phyloP scores from a whole-genome alignment of 2,797 vertebrate species.

The Helarctos malayanus region DNA sequence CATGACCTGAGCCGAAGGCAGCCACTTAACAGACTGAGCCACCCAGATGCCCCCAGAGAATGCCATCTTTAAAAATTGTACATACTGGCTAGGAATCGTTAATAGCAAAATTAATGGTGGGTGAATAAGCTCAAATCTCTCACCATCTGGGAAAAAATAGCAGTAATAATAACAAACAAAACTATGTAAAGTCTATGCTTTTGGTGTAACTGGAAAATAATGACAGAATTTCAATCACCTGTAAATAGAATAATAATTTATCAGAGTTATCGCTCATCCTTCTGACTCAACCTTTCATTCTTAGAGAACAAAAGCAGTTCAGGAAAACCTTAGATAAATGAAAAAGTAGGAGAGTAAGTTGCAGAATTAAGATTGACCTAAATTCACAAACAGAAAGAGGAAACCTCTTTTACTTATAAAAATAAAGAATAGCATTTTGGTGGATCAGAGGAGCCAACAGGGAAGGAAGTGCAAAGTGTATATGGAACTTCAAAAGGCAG shows the following conservation, averaged over 20 bases:
- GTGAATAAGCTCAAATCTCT: not conserved
- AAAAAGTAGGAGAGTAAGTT: not conserved
- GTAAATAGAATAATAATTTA: not conserved
- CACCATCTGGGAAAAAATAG: not conserved
- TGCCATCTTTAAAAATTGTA: not conserved
- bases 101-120: not conserved
- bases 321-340: not conserved
- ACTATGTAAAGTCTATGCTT: not conserved
- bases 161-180: not conserved
- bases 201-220: not conserved
- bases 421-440: not conserved
- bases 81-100: not conserved
- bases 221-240: not conserved
- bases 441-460: not conserved
- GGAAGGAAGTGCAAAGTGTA: accelerated
- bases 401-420: not conserved
- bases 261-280: not conserved
- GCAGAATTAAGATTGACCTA: not conserved
- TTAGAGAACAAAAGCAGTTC: not conserved
- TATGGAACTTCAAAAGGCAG: not conserved
- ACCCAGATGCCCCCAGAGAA: not conserved
- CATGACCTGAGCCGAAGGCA: too few species aligned
- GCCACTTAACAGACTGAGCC: too few species aligned
- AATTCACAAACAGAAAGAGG: not conserved
- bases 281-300: not conserved